Percentiles rank a stretch among this genome's conserved stretches.
Conservation (phyloP, 2,113 vertebrate genomes). For the Onychorhynchus coronatus region DNA sequence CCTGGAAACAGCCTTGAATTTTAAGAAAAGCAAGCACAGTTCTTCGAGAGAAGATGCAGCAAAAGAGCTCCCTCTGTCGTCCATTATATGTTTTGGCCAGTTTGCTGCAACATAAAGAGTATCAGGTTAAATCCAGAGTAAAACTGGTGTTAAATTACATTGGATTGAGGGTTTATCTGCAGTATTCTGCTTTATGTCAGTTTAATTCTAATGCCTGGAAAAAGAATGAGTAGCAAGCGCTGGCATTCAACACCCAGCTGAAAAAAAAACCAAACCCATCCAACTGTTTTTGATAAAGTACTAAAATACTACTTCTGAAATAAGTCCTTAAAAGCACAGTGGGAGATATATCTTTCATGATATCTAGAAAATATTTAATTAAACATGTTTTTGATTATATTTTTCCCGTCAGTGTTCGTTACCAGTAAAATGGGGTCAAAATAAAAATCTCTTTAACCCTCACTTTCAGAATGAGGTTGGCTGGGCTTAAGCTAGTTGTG, state of each 20-base stretch:
- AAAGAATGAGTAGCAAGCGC: background rate
- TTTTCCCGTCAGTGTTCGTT: constrained; percentile 22
- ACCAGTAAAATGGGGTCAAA: background rate
- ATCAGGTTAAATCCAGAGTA: background rate
- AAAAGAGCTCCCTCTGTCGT: constrained; percentile 77
- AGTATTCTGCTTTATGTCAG: constrained; percentile 10
- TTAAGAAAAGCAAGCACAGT: background rate
- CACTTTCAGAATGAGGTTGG: background rate
- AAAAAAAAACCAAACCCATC: background rate
- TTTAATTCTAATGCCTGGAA: background rate
- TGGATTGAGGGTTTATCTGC: background rate
- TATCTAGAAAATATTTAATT: background rate
- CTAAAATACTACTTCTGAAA: constrained; percentile 16
- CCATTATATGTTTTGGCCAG: background rate
- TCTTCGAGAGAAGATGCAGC: constrained; percentile 30
- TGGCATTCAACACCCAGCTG: background rate
- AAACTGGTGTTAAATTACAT: background rate
- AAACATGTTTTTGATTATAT: background rate
- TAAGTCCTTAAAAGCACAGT: background rate
- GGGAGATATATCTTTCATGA: background rate
- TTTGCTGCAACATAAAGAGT: rapidly evolving
- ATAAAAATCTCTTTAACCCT: background rate
- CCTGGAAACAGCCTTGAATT: constrained; percentile 58
- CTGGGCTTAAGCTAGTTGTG: background rate
- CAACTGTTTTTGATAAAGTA: background rate